Evolutionary conservation across 2,888 invertebrate genomes (phyloP).

Genomic region (Proisotoma minuta): DNA sequence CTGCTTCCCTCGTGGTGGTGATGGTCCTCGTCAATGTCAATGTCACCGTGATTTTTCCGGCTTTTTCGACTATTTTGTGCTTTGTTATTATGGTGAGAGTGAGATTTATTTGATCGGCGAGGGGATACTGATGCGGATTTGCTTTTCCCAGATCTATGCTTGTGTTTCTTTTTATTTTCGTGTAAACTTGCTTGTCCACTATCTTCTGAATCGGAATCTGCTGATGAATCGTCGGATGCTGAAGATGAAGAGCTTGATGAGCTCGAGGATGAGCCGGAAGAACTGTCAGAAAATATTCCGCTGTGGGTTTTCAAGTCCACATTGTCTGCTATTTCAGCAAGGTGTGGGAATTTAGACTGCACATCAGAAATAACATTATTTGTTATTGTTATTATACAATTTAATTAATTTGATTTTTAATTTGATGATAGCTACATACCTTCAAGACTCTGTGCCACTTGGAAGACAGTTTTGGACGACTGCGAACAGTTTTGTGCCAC

Average conservation of each 20-base stretch:
- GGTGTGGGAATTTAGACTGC: slow-evolving; percentile 61
- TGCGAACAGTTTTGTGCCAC: slow-evolving; percentile 95
- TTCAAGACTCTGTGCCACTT: slow-evolving; percentile 70
- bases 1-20: not conserved
- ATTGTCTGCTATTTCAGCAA: slow-evolving; percentile 71
- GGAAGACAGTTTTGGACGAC: slow-evolving; percentile 88
- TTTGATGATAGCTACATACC: too few species aligned
- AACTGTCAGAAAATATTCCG: slow-evolving; percentile 90
- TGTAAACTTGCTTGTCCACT: slow-evolving; percentile 86
- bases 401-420: slow-evolving; percentile 1
- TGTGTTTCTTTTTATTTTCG: slow-evolving; percentile 63
- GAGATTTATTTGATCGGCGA: not conserved
- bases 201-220: slow-evolving; percentile 62
- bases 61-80: not conserved
- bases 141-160: slow-evolving; percentile 20
- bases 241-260: slow-evolving; percentile 57
- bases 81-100: not conserved
- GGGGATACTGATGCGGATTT: slow-evolving; percentile 17
- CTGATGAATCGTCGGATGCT: slow-evolving; percentile 51
- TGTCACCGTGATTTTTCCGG: not conserved
- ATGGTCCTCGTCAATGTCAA: not conserved
- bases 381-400: not conserved
- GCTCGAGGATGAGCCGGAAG: slow-evolving; percentile 74
- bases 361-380: not conserved
- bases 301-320: slow-evolving; percentile 81